These are phyloP conservation scores for Sceloporus undulatus DNA, from an alignment of 2,113 vertebrate species.

Conservation along the genomic window DNA sequence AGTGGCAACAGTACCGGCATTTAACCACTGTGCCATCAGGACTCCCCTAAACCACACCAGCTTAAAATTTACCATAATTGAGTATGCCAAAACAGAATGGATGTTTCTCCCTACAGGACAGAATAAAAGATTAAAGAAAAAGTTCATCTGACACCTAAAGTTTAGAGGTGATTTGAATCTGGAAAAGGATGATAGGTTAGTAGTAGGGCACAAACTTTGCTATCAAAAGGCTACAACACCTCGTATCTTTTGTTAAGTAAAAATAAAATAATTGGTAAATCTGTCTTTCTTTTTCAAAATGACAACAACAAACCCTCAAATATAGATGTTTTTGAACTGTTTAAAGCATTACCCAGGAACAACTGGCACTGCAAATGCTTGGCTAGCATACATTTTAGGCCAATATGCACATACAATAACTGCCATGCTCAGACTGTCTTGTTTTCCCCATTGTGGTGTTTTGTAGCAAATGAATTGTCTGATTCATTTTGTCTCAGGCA, in stretches of 20 bases:
- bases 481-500: not conserved
- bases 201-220: not conserved
- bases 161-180: not conserved
- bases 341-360: not conserved
- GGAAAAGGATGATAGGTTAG: not conserved
- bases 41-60: too few species aligned
- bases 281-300: not conserved
- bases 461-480: conserved; percentile 3
- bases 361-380: conserved; percentile 3
- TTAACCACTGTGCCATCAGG: too few species aligned
- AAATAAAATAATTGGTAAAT: not conserved
- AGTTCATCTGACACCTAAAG: not conserved
- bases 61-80: too few species aligned
- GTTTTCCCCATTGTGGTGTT: not conserved
- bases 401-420: not conserved
- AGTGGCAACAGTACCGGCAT: too few species aligned
- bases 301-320: not conserved
- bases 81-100: not conserved
- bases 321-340: not conserved
- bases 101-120: not conserved
- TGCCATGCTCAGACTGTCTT: not conserved
- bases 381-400: conserved; percentile 5
- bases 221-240: not conserved
- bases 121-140: not conserved
- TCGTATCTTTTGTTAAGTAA: not conserved